Evolutionary conservation across 2,888 invertebrate genomes (phyloP).

Genomic region (Ganaspis brasiliensis): DNA sequence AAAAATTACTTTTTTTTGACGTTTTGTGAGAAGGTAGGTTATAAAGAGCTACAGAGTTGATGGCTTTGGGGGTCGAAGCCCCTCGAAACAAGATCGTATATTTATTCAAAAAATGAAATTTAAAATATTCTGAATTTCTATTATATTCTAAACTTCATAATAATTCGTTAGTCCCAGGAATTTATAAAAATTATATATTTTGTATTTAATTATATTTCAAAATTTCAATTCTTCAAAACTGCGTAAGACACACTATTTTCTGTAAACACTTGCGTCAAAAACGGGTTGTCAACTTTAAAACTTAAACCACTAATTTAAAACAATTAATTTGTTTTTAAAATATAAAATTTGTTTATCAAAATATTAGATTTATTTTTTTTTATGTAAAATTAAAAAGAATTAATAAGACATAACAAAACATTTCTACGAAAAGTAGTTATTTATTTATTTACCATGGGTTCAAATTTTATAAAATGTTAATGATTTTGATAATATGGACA

Average conservation of each 20-base stretch:
- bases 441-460: not conserved
- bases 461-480: not conserved
- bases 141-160: not conserved
- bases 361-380: not conserved
- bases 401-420: not conserved
- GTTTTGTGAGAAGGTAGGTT: no score
- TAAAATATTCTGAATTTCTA: no score
- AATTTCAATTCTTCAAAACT: not conserved
- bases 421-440: not conserved
- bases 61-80: no score
- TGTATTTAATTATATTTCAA: not conserved
- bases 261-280: no score
- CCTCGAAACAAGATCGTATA: no score
- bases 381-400: not conserved
- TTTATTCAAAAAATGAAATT: no score
- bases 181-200: conserved; percentile 3
- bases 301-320: no score
- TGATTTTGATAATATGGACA: not conserved
- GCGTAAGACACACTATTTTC: no score
- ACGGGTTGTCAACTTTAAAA: no score
- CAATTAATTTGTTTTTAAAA: no score
- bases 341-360: not conserved
- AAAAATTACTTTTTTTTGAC: no score
- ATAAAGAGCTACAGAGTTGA: no score
- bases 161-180: not conserved